Percentiles rank a stretch among this genome's conserved stretches.
These are phyloP conservation scores for Ascaphus truei DNA, from an alignment of 2,113 vertebrate genomes.

Conservation along the genomic window DNA sequence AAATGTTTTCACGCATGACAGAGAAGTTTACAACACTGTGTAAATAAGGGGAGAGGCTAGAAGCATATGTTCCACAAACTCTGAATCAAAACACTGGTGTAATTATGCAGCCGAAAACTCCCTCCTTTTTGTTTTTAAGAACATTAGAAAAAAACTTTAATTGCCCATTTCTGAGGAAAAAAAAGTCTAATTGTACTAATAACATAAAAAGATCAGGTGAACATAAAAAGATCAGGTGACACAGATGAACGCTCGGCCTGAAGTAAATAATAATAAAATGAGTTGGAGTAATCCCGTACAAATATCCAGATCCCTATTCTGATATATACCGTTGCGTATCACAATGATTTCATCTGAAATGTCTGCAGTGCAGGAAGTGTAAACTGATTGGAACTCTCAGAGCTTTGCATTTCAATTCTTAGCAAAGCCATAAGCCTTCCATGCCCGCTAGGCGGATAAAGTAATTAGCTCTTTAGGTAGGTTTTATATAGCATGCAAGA, in stretches of 20 bases:
- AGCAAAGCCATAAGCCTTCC: not conserved
- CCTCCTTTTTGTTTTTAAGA: not conserved
- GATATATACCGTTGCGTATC: not conserved
- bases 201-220: too few species aligned
- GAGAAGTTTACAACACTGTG: not conserved
- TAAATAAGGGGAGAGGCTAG: not conserved
- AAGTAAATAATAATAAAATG: too few species aligned
- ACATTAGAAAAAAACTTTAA: not conserved
- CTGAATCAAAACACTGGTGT: not conserved
- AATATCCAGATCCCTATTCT: not conserved
- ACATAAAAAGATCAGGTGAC: too few species aligned
- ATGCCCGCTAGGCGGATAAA: not conserved
- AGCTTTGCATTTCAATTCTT: not conserved
- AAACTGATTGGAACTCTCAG: not conserved
- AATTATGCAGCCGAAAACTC: not conserved
- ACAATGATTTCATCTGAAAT: not conserved
- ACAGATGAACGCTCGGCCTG: too few species aligned
- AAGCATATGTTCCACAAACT: not conserved
- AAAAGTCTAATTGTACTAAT: too few species aligned
- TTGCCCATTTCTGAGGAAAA: not conserved
- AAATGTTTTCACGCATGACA: not conserved
- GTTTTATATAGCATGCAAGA: not conserved
- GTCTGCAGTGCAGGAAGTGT: not conserved
- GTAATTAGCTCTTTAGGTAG: constrained; percentile 10
- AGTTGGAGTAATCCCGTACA: too few species aligned